Conservation (phyloP, 2,113 vertebrate genomes). For the Phalacrocorax carbo region DNA sequence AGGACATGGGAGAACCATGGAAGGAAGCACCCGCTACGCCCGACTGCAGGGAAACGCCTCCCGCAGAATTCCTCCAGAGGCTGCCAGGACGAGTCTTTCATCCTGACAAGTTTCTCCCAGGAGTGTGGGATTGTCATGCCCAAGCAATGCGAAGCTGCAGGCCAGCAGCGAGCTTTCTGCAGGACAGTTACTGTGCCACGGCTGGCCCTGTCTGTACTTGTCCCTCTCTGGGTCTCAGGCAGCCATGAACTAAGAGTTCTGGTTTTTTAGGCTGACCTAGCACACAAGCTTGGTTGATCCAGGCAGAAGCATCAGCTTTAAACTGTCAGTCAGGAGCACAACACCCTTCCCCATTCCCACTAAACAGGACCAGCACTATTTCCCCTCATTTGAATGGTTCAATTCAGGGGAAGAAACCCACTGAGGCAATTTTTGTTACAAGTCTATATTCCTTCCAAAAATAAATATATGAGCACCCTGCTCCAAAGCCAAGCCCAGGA, state of each 20-base stretch:
- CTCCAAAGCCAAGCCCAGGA: background rate
- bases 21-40: background rate
- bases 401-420: accelerated
- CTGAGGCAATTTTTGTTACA: background rate
- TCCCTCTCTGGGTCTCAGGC: background rate
- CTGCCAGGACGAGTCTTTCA: background rate
- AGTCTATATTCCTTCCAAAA: background rate
- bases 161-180: background rate
- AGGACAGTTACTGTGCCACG: background rate
- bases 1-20: background rate
- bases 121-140: background rate
- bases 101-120: background rate
- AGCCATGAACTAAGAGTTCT: accelerated
- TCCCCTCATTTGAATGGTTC: background rate
- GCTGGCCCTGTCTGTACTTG: conserved; percentile 12
- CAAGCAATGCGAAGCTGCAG: background rate
- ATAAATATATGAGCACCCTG: background rate
- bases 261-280: background rate
- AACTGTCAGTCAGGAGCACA: accelerated
- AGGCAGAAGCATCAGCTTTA: background rate
- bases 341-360: background rate
- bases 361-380: too few relatives aligned
- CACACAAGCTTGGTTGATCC: background rate
- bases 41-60: background rate
- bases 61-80: background rate